phyloP scores from a whole-genome alignment of 2,113 vertebrate species.

The Laticauda colubrina region DNA sequence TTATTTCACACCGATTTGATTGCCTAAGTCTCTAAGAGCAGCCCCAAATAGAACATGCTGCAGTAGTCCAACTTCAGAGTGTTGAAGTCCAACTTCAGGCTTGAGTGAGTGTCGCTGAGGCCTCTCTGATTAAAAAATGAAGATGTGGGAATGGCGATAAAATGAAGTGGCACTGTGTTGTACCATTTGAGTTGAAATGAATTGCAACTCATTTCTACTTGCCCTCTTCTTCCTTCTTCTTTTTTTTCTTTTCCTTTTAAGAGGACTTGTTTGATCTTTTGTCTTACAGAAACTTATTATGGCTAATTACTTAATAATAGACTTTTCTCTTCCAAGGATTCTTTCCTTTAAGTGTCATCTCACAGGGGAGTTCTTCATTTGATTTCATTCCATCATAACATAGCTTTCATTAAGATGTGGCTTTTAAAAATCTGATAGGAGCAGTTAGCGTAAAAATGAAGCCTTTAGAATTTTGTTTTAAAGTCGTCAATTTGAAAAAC shows the following conservation, averaged over 20 bases:
- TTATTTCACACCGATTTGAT: neutral
- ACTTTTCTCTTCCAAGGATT: conserved; percentile 30
- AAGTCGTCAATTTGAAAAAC: conserved; percentile 6
- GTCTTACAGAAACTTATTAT: conserved; percentile 58
- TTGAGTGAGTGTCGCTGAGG: neutral
- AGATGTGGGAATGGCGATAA: neutral
- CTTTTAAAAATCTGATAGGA: conserved; percentile 42
- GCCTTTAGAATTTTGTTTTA: conserved; percentile 20
- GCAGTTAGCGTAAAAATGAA: conserved; percentile 22
- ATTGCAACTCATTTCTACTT: conserved; percentile 33
- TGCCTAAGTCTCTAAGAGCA: neutral
- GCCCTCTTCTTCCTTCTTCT: neutral
- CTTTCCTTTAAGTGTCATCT: conserved; percentile 34
- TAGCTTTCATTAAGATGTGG: conserved; percentile 39
- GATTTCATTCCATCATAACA: conserved; percentile 41
- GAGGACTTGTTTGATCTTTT: conserved; percentile 57
- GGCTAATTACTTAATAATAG: conserved; percentile 64
- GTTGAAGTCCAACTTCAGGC: neutral
- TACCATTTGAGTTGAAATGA: conserved; percentile 21
- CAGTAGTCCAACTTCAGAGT: neutral
- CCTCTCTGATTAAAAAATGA: neutral
- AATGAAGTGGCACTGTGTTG: neutral
- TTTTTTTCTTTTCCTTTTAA: conserved; percentile 39
- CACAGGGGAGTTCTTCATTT: conserved; percentile 27
- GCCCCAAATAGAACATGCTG: neutral